A percentile compares a stretch with the other conserved stretches of the same genome.
Conservation (phyloP, 1,140 invertebrate species). For the Drosophila pallidifrons region DNA sequence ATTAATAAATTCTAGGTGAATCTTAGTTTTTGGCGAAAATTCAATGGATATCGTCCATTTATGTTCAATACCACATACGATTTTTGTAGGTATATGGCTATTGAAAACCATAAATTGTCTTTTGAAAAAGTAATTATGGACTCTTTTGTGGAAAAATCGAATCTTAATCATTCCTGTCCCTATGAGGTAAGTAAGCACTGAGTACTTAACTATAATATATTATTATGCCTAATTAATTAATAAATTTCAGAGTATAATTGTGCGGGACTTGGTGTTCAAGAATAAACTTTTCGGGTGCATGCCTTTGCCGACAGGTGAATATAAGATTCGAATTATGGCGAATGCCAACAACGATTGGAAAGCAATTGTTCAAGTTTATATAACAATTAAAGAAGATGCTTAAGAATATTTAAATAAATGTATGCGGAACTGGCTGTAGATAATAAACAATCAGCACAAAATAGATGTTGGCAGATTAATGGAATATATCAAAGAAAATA, state of each 20-base stretch:
- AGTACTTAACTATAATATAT: neutral
- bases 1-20: slow-evolving; percentile 31
- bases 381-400: neutral
- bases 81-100: slow-evolving; percentile 36
- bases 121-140: slow-evolving; percentile 5
- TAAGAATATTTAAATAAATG: neutral
- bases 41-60: slow-evolving; percentile 42
- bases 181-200: slow-evolving; percentile 5
- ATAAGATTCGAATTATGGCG: slow-evolving; percentile 39
- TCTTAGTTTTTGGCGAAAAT: slow-evolving; percentile 28
- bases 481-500: no score
- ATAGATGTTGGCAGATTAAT: no score
- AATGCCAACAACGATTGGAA: slow-evolving; percentile 44
- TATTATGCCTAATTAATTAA: neutral
- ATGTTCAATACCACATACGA: slow-evolving; percentile 30
- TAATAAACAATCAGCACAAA: no score
- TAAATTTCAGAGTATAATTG: slow-evolving; percentile 3
- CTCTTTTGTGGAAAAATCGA: neutral
- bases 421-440: no score
- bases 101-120: neutral
- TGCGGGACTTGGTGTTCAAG: slow-evolving; percentile 22
- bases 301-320: slow-evolving; percentile 47
- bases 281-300: slow-evolving; percentile 10
- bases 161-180: slow-evolving; percentile 27
- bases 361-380: neutral